Conservation (phyloP, 2,113 vertebrate species). For the Notothenia rossii region DNA sequence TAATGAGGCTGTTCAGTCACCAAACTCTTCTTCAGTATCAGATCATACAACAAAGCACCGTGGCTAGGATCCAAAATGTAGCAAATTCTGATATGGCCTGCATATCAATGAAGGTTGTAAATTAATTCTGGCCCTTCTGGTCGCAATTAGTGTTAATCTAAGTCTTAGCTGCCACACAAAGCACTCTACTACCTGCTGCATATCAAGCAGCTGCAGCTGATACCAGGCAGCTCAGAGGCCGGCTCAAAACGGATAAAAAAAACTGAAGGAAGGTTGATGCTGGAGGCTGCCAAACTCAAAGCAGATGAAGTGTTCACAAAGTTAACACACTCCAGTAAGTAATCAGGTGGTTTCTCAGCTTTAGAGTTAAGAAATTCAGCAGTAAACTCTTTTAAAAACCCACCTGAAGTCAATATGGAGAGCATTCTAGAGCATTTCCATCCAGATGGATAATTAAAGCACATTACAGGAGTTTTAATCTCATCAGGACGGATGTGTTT, state of each 20-base stretch:
- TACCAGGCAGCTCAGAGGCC: neutral
- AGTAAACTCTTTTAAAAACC: conserved; percentile 14
- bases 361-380: neutral
- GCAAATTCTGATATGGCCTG: conserved; percentile 9
- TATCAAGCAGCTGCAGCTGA: conserved; percentile 28
- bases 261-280: conserved; percentile 12
- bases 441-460: conserved; percentile 15
- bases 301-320: neutral
- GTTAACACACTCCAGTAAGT: neutral
- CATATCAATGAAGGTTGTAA: conserved; percentile 24
- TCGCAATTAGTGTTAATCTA: conserved; percentile 44
- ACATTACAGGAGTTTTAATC: neutral
- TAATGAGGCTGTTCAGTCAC: neutral
- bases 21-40: neutral
- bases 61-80: conserved; percentile 4
- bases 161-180: conserved; percentile 32
- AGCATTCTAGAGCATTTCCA: conserved; percentile 5
- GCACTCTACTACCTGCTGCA: conserved; percentile 14
- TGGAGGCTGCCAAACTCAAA: conserved; percentile 1
- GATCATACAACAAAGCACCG: conserved; percentile 13
- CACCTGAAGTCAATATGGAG: neutral
- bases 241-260: neutral
- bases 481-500: conserved; percentile 4
- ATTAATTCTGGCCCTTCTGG: conserved; percentile 43
- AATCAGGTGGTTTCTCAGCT: neutral